Evolutionary conservation across 2,113 vertebrate species (phyloP).

Genomic region (Coturnix japonica): DNA sequence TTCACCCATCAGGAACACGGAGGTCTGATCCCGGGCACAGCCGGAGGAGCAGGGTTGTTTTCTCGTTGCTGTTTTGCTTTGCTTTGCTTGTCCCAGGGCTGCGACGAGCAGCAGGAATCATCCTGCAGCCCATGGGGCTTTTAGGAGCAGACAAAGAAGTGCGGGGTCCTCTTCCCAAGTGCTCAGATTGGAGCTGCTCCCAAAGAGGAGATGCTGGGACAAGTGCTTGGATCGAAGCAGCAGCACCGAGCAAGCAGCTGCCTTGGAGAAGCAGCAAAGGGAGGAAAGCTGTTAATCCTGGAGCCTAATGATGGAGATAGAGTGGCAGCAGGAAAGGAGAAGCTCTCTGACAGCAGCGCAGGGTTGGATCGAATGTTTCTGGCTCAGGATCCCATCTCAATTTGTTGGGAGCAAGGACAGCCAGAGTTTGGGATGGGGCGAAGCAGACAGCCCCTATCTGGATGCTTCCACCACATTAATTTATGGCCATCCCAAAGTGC

Average conservation of each 20-base stretch:
- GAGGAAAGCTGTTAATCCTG: neutral
- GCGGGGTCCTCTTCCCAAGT: neutral
- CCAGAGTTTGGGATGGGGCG: accelerated
- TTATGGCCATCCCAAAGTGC: accelerated
- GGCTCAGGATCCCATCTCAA: neutral
- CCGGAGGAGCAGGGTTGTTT: neutral
- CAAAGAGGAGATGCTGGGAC: neutral
- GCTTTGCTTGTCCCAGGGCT: neutral
- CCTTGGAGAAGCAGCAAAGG: neutral
- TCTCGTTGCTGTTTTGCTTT: neutral
- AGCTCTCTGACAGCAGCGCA: neutral
- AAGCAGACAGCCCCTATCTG: accelerated
- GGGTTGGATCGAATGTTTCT: neutral
- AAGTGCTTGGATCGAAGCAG: accelerated
- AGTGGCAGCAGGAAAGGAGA: neutral
- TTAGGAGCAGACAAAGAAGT: neutral
- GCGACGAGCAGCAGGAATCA: accelerated
- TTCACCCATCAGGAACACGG: slow-evolving; percentile 32
- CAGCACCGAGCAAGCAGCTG: neutral
- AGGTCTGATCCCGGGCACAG: neutral
- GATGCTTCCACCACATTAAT: accelerated
- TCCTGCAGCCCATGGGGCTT: accelerated
- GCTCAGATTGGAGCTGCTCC: accelerated
- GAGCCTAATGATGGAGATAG: neutral
- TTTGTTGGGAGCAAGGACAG: accelerated